Evolutionary conservation across 2,888 invertebrate genomes (phyloP), one percentile per base, ranked within the genome.

Genomic region (Tillus elongatus): DNA sequence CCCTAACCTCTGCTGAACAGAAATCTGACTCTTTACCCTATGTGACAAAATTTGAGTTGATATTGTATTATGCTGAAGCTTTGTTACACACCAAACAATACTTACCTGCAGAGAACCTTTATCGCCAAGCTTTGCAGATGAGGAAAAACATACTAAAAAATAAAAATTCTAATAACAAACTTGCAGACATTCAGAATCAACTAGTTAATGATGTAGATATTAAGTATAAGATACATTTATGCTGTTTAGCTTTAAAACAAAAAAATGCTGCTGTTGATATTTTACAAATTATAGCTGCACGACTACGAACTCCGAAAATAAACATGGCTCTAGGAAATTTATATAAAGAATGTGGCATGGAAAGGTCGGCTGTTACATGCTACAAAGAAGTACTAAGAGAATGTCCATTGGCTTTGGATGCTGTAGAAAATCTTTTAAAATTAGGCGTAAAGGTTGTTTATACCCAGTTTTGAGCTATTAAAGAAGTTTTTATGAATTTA

Each of bases 361-460:
- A 82, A 49, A 63, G 79, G 34, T 78, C 80, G 10, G 85, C 85
- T 0, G 75, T 81, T 33, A 72, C 78, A 2, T 77, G 80, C 15
- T 88, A 80, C 57, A 86, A 83, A 58, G 87, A 87, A 66, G 84
- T 87, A 6, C 57, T 89, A 32, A 72, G 78, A 45, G 77, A 77
- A 54, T 57, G 61, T 51, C 86, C 87, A 1, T 65, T 85, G 57
- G 81, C 86, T 0, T 52, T 88, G 39, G 82, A 82, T 51, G 82
- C 85, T 3, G 79, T 82, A 2, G 78, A 80, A 57, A 78, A 79
- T 38, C 66, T 88, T 13, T 62, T 88, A 33, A 73, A 76, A 42
- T 61, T 88, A 30, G 84, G 84, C 2, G 73, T 65, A 13, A 62
- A 58, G 43, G 62, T 62, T 51, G n/a, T n/a, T n/a, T n/a, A n/a